phyloP scores from a whole-genome alignment of 2,888 invertebrate species.

The Graphium colonna region DNA sequence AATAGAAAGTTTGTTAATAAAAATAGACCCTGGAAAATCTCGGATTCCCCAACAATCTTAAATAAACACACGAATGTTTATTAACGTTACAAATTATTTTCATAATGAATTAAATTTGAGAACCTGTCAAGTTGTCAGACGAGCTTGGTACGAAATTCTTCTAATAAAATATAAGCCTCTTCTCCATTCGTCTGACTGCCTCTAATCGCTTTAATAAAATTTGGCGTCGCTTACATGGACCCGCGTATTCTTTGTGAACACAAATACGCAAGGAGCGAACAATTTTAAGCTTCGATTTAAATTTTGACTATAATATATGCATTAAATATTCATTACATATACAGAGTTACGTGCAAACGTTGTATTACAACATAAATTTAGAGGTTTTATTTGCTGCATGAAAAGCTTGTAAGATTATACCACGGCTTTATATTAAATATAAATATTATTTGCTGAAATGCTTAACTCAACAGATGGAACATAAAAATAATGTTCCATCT shows the following conservation, averaged over 20 bases:
- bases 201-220: slow-evolving; percentile 18
- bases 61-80: slow-evolving; percentile 6
- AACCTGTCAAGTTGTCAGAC: slow-evolving; percentile 20
- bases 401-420: too few species aligned
- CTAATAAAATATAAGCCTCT: slow-evolving; percentile 9
- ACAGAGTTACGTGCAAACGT: too few species aligned
- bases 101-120: slow-evolving; percentile 9
- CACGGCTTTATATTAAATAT: too few species aligned
- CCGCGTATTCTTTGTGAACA: slow-evolving; percentile 6
- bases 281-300: neutral
- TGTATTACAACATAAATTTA: too few species aligned
- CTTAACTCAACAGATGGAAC: too few species aligned
- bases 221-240: slow-evolving; percentile 2
- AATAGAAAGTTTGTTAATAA: too few species aligned
- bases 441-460: too few species aligned
- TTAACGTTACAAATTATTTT: slow-evolving; percentile 15
- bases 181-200: slow-evolving; percentile 19
- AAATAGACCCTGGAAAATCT: too few species aligned
- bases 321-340: neutral
- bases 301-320: neutral
- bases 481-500: too few species aligned
- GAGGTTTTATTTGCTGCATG: slow-evolving; percentile 6
- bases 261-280: neutral
- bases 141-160: slow-evolving; percentile 6
- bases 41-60: neutral